These are phyloP conservation scores for Blastobasis adustella DNA, from an alignment of 2,888 invertebrate species.

Conservation along the genomic window DNA sequence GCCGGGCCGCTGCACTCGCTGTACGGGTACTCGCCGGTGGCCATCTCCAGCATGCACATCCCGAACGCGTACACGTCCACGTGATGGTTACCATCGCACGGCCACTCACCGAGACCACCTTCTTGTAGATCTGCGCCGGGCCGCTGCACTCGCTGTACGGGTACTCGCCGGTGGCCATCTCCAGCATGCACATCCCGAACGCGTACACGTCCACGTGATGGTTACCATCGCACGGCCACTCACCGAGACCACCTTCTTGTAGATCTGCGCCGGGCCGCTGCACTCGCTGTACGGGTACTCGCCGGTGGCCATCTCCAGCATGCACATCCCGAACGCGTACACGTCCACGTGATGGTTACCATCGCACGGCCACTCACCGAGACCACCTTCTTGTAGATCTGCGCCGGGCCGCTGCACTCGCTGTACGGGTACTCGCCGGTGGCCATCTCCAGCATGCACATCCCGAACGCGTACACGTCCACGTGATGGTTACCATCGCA, in stretches of 20 bases:
- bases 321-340: slow-evolving; percentile 99
- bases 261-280: slow-evolving; percentile 98
- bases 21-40: slow-evolving; percentile 99
- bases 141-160: slow-evolving; percentile 99
- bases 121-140: slow-evolving; percentile 99
- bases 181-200: slow-evolving; percentile 99
- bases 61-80: slow-evolving; percentile 99
- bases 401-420: slow-evolving; percentile 98
- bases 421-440: slow-evolving; percentile 99
- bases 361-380: slow-evolving; percentile 86
- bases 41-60: slow-evolving; percentile 99
- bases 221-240: slow-evolving; percentile 91
- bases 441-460: slow-evolving; percentile 99
- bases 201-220: slow-evolving; percentile 99
- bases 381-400: slow-evolving; percentile 99
- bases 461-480: slow-evolving; percentile 99
- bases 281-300: slow-evolving; percentile 99
- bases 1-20: slow-evolving; percentile 98
- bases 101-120: slow-evolving; percentile 91
- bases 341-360: slow-evolving; percentile 99
- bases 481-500: slow-evolving; percentile 99
- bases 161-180: slow-evolving; percentile 99
- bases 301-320: slow-evolving; percentile 99
- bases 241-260: slow-evolving; percentile 98
- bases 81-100: slow-evolving; percentile 97